phyloP scores from a whole-genome alignment of 2,797 vertebrate genomes.

The Graptemys geographica region DNA sequence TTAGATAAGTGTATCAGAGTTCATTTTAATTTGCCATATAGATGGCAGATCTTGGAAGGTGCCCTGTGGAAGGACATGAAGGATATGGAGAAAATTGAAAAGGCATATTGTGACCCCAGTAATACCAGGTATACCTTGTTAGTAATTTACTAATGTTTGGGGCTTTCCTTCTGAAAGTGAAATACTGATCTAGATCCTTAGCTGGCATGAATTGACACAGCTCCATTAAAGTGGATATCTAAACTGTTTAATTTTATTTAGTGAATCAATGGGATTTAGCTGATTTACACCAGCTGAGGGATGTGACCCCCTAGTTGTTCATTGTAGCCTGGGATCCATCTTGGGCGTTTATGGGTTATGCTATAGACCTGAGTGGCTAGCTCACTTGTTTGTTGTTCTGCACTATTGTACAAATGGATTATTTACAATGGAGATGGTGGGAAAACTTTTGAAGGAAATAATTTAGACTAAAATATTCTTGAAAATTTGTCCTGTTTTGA shows the following conservation, averaged over 20 bases:
- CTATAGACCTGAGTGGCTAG: not conserved
- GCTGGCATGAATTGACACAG: not conserved
- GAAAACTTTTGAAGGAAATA: not conserved
- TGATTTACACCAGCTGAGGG: not conserved
- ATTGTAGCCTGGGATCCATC: not conserved
- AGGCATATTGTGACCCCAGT: conserved; percentile 85
- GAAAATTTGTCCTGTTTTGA: not conserved
- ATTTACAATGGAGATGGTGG: not conserved
- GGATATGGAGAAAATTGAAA: conserved; percentile 89
- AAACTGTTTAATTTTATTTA: not conserved
- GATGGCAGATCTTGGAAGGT: conserved; percentile 86
- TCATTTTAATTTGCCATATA: conserved; percentile 92
- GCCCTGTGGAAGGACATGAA: conserved; percentile 84
- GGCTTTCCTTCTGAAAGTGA: not conserved
- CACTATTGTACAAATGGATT: not conserved
- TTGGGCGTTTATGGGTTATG: not conserved
- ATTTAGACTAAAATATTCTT: not conserved
- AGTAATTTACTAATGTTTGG: not conserved
- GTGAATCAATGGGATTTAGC: not conserved
- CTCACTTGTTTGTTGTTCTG: not conserved
- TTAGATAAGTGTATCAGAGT: conserved; percentile 86
- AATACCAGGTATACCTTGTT: conserved; percentile 75
- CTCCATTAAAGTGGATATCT: not conserved
- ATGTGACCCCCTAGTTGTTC: not conserved
- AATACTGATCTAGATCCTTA: not conserved